Evolutionary conservation across 2,888 invertebrate genomes (phyloP), one percentile per base, ranked within the genome.

Genomic region (Euproctis similis): DNA sequence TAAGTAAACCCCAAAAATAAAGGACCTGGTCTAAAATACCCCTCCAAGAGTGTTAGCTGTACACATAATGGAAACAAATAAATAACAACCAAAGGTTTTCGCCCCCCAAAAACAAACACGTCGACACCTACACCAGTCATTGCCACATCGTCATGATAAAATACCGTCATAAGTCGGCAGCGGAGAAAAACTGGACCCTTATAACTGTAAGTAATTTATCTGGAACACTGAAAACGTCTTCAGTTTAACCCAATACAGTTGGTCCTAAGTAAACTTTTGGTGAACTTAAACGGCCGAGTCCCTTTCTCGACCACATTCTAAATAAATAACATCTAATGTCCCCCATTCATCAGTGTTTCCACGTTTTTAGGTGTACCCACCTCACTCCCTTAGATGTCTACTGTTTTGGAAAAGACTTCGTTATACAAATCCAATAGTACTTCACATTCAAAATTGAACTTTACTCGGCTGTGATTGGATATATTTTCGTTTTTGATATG

Each of bases 311-410:
- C 81, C 84, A 72, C 84, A 80, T 73, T 82, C 85, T 85, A 85
- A 85, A 85, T 85, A 85, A 85, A 85, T 85, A 85, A 84, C 85
- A 74, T 81, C 85, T 85, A 85, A 85, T 85, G 85, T 85, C 72
- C 68, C 64, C 77, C 85, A 85, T 85, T 85, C 85, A 85, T 85
- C 85, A 84, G 80, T 60, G 80, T 80, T 82, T 77, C 80, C 72
- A 76, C 82, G 78, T 82, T 84, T 84, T 84, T 82, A 80, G 82
- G 78, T 76, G 68, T 54, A 54, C 67, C 62, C 56, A 66, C 64
- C 75, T 74, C 73, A 68, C 75, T 73, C 75, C 75, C 78, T 70
- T 62, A 47, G 47, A 62, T 70, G 76, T 75, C 76, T 74, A 61
- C 54, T 65, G 62, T 70, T 74, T 73, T 65, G 70, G 67, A 64